phyloP scores from a whole-genome alignment of 2,888 invertebrate species.

The Conus canariensis region DNA sequence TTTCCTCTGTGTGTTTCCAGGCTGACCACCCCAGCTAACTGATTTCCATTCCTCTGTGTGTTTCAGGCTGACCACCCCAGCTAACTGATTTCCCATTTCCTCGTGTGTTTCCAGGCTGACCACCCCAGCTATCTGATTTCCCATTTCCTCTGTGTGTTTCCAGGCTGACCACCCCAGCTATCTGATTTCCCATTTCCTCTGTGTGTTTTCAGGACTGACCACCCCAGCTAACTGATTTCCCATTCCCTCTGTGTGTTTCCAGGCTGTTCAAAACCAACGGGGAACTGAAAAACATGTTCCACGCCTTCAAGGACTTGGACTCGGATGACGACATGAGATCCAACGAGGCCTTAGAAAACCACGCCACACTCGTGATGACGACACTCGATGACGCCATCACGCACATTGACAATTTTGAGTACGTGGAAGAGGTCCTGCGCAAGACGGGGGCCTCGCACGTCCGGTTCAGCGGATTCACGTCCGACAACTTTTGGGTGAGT shows the following conservation, averaged over 20 bases:
- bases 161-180: too few species aligned
- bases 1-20: too few species aligned
- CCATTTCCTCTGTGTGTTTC: too few species aligned
- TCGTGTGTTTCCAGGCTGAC: too few species aligned
- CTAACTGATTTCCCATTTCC: too few species aligned
- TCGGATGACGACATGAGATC: slow-evolving; percentile 90
- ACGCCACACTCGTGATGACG: slow-evolving; percentile 93
- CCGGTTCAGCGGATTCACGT: slow-evolving; percentile 91
- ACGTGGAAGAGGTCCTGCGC: slow-evolving; percentile 89
- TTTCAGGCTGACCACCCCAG: too few species aligned
- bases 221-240: too few species aligned
- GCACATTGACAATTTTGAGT: slow-evolving; percentile 90
- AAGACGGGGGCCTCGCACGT: slow-evolving; percentile 90
- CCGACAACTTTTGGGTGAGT: slow-evolving; percentile 91
- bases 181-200: too few species aligned
- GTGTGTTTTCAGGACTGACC: too few species aligned
- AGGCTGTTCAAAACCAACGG: slow-evolving; percentile 93
- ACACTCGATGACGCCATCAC: slow-evolving; percentile 93
- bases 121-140: too few species aligned
- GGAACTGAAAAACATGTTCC: slow-evolving; percentile 83
- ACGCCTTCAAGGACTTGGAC: slow-evolving; percentile 87
- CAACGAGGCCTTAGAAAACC: slow-evolving; percentile 91
- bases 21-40: too few species aligned
- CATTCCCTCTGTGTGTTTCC: slow-evolving; percentile 66
- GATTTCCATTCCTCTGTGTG: too few species aligned